These are phyloP conservation scores for Tetropium fuscum DNA, from an alignment of 2,888 invertebrate genomes.

Conservation along the genomic window DNA sequence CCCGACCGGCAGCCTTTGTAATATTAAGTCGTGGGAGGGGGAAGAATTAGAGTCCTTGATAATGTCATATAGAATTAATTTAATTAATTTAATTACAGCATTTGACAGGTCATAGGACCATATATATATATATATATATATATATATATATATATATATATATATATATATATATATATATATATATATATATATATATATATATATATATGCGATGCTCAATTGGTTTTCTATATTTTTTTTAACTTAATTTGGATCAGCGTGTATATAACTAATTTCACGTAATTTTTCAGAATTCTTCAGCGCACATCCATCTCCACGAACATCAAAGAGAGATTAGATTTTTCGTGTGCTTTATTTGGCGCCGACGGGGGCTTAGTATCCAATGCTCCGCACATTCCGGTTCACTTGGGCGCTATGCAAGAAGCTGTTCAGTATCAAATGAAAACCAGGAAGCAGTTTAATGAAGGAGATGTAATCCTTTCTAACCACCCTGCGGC, in stretches of 20 bases:
- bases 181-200: too few species aligned
- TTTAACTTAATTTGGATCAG: neutral
- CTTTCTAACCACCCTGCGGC: slow-evolving; percentile 96
- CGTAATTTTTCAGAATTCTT: slow-evolving; percentile 73
- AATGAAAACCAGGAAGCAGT: slow-evolving; percentile 78
- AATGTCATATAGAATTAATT: too few species aligned
- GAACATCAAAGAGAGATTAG: slow-evolving; percentile 98
- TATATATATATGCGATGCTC: too few species aligned
- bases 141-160: too few species aligned
- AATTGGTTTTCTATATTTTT: neutral
- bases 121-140: too few species aligned
- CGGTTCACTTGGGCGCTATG: slow-evolving; percentile 96
- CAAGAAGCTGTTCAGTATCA: slow-evolving; percentile 94
- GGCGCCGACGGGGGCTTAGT: slow-evolving; percentile 97
- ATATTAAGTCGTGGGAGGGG: too few species aligned
- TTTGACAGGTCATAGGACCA: too few species aligned
- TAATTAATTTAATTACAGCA: too few species aligned
- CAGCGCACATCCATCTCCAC: slow-evolving; percentile 98
- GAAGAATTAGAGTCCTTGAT: too few species aligned
- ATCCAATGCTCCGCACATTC: slow-evolving; percentile 99
- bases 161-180: too few species aligned
- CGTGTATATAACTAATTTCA: neutral
- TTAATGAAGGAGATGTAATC: slow-evolving; percentile 91
- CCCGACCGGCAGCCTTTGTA: too few species aligned
- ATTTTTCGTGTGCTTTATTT: slow-evolving; percentile 98